These are phyloP conservation scores for Oophaga sylvatica DNA, from an alignment of 2,797 vertebrate genomes.

Conservation along the genomic window DNA sequence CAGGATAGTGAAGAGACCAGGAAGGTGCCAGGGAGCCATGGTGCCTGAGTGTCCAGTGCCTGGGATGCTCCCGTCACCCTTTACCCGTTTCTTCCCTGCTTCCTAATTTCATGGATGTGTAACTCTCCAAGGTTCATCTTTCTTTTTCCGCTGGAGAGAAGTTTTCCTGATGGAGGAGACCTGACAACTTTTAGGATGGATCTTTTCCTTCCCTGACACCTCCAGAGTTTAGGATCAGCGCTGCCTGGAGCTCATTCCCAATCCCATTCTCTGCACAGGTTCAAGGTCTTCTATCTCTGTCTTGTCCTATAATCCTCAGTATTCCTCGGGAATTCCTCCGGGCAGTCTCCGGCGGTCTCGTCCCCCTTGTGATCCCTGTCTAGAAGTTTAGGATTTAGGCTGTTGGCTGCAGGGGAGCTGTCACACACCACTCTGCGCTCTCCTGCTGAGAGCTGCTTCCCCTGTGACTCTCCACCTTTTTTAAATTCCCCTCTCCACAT, in stretches of 20 bases:
- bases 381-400: neutral
- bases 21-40: slow-evolving; percentile 49
- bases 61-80: slow-evolving; percentile 14
- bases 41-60: neutral
- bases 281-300: neutral
- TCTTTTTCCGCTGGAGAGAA: neutral
- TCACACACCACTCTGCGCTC: slow-evolving; percentile 34
- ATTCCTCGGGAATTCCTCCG: neutral
- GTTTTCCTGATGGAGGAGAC: neutral
- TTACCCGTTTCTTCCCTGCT: slow-evolving; percentile 44
- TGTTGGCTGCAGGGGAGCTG: slow-evolving; percentile 22
- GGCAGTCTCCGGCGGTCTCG: neutral
- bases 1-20: slow-evolving; percentile 21
- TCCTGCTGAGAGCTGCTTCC: slow-evolving; percentile 39
- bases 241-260: neutral
- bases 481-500: slow-evolving; percentile 53
- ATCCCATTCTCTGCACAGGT: neutral
- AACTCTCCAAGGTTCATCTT: slow-evolving; percentile 27
- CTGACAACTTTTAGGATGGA: neutral
- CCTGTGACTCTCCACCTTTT: slow-evolving; percentile 51
- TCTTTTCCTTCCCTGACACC: neutral
- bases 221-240: neutral
- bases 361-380: neutral
- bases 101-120: slow-evolving; percentile 36
- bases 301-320: neutral